Evolutionary conservation across 2,888 invertebrate species (phyloP).

Genomic region (Aporophyla lueneburgensis): DNA sequence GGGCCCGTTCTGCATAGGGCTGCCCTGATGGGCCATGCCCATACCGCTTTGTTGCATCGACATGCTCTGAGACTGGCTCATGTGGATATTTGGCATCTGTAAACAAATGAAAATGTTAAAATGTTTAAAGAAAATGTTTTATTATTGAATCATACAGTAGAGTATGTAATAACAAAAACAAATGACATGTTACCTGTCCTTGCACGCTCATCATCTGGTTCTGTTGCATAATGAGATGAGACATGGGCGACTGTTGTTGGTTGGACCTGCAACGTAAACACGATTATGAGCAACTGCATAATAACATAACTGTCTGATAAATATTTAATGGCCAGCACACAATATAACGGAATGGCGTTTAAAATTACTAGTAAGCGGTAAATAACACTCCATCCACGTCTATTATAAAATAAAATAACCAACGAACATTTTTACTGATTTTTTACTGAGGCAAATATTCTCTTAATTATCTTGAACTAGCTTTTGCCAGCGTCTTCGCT

Average conservation of each 20-base stretch:
- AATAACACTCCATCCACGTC: not conserved
- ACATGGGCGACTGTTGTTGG: slow-evolving; percentile 89
- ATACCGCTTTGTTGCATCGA: slow-evolving; percentile 87
- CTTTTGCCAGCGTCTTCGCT: too few relatives aligned
- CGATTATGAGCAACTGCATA: slow-evolving; percentile 57
- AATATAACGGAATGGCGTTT: slow-evolving; percentile 2
- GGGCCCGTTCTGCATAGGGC: slow-evolving; percentile 74
- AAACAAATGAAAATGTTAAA: slow-evolving; percentile 59
- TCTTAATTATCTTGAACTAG: not conserved
- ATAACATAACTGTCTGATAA: slow-evolving; percentile 17
- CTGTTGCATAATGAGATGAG: slow-evolving; percentile 89
- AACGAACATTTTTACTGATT: not conserved
- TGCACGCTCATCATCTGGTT: slow-evolving; percentile 90
- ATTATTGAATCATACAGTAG: not conserved
- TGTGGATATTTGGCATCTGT: slow-evolving; percentile 93
- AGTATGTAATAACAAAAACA: slow-evolving; percentile 22
- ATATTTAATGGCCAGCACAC: slow-evolving; percentile 15
- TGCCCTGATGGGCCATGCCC: slow-evolving; percentile 75
- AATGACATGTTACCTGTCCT: slow-evolving; percentile 83
- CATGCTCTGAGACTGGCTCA: slow-evolving; percentile 93
- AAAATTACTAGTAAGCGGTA: not conserved
- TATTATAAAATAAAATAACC: not conserved
- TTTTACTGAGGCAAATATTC: not conserved
- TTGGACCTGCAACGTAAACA: slow-evolving; percentile 77
- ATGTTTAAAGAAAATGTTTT: not conserved